Evolutionary conservation across 1,140 invertebrate genomes (phyloP).

Genomic region (Drosophila lowei): DNA sequence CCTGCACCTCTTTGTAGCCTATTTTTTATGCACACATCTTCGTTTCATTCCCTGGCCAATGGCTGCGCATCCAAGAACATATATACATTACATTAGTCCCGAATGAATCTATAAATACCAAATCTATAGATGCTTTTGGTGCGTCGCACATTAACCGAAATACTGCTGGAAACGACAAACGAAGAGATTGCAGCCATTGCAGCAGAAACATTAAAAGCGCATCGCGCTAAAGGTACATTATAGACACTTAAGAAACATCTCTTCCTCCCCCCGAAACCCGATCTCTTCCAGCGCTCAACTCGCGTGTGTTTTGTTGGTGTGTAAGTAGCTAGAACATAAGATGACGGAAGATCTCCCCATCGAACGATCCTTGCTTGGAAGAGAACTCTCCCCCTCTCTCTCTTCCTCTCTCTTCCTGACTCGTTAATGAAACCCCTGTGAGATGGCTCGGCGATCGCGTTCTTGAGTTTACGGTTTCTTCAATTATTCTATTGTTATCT

Average conservation of each 20-base stretch:
- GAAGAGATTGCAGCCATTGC: slow-evolving; percentile 92
- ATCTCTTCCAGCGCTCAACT: slow-evolving; percentile 37
- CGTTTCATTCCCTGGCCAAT: slow-evolving; percentile 60
- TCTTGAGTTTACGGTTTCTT: slow-evolving; percentile 13
- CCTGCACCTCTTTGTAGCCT: slow-evolving; percentile 2
- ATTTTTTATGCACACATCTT: neutral
- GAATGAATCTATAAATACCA: slow-evolving; percentile 52
- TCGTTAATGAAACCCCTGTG: no score
- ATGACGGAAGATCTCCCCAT: slow-evolving; percentile 9
- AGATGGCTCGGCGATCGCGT: slow-evolving; percentile 5
- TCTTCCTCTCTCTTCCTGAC: neutral
- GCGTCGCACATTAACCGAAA: slow-evolving; percentile 93
- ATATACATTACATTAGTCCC: slow-evolving; percentile 20
- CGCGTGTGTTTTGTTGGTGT: slow-evolving; percentile 26
- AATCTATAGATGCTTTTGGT: slow-evolving; percentile 92
- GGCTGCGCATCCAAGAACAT: slow-evolving; percentile 41
- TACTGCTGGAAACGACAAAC: slow-evolving; percentile 96
- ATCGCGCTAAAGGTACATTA: slow-evolving; percentile 80
- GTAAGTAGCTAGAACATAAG: slow-evolving; percentile 50
- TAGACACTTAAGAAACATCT: slow-evolving; percentile 27
- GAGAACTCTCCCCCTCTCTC: slow-evolving; percentile 2
- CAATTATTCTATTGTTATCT: slow-evolving; percentile 25
- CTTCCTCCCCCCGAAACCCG: slow-evolving; percentile 7
- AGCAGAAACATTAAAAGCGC: slow-evolving; percentile 85
- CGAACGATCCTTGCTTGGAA: slow-evolving; percentile 23